Percentiles rank a stretch among this genome's conserved stretches.
Evolutionary conservation across 2,113 vertebrate genomes (phyloP).

Genomic region (Arenaria interpres): DNA sequence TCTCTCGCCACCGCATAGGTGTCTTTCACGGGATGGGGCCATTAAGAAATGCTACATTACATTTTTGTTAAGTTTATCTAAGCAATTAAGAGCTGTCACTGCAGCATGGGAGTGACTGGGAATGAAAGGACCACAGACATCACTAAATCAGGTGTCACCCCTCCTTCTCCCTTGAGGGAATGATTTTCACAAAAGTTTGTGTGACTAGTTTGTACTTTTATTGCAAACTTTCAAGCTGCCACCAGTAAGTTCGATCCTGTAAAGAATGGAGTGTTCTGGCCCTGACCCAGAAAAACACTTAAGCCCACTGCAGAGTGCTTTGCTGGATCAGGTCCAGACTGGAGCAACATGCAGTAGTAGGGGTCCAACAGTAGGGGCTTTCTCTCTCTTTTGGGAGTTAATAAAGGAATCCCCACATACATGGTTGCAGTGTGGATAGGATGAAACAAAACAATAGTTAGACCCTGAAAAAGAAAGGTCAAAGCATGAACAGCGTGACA

Average conservation of each 20-base stretch:
- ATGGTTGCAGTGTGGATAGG: not conserved
- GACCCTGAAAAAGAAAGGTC: not conserved
- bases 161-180: not conserved
- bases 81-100: not conserved
- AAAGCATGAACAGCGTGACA: not conserved
- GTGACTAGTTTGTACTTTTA: constrained; percentile 22
- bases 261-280: constrained; percentile 56
- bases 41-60: not conserved
- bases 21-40: not conserved
- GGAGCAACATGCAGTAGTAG: not conserved
- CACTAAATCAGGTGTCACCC: constrained; percentile 25
- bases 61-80: not conserved
- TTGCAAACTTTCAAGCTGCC: constrained; percentile 33
- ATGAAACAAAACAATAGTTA: not conserved
- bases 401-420: not conserved
- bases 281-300: constrained; percentile 55
- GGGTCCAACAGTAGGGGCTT: not conserved
- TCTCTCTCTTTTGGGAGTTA: not conserved
- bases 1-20: not conserved
- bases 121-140: not conserved
- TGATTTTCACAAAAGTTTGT: constrained; percentile 5
- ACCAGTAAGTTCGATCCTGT: constrained; percentile 38
- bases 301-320: constrained; percentile 36
- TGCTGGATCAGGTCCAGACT: constrained; percentile 49
- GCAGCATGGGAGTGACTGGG: not conserved